Evolutionary conservation across 2,888 invertebrate species (phyloP).

Genomic region (Diabrotica balteata): DNA sequence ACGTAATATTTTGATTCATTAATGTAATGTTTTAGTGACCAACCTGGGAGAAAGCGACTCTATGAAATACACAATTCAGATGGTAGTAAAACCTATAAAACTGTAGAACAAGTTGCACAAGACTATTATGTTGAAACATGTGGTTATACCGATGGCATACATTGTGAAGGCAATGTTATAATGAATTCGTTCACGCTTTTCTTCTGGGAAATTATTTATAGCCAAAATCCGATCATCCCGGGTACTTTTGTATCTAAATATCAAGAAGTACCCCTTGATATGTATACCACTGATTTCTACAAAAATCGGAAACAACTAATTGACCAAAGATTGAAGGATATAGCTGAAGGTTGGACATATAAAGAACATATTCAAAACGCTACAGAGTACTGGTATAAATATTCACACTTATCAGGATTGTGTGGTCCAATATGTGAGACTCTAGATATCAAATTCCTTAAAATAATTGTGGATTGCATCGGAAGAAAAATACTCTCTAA

Average conservation of each 20-base stretch:
- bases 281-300: slow-evolving; percentile 73
- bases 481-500: slow-evolving; percentile 63
- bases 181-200: slow-evolving; percentile 55
- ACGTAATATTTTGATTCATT: too few species aligned
- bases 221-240: slow-evolving; percentile 59
- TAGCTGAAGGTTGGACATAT: slow-evolving; percentile 55
- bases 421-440: slow-evolving; percentile 33
- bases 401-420: slow-evolving; percentile 50
- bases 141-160: slow-evolving; percentile 62
- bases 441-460: slow-evolving; percentile 49
- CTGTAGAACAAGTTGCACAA: slow-evolving; percentile 67
- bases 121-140: slow-evolving; percentile 58
- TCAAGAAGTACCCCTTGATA: slow-evolving; percentile 71
- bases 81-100: slow-evolving; percentile 57
- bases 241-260: slow-evolving; percentile 67
- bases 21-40: slow-evolving; percentile 40
- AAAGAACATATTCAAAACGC: slow-evolving; percentile 55
- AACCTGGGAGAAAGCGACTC: slow-evolving; percentile 50
- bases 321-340: slow-evolving; percentile 62
- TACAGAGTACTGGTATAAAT: slow-evolving; percentile 60
- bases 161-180: slow-evolving; percentile 55
- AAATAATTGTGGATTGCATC: slow-evolving; percentile 64
- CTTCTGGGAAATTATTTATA: slow-evolving; percentile 83
- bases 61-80: slow-evolving; percentile 48
- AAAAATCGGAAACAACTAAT: slow-evolving; percentile 67